Percentiles rank a stretch among this genome's conserved stretches.
Evolutionary conservation across 2,113 vertebrate genomes (phyloP).

Genomic region (Apteryx mantelli): DNA sequence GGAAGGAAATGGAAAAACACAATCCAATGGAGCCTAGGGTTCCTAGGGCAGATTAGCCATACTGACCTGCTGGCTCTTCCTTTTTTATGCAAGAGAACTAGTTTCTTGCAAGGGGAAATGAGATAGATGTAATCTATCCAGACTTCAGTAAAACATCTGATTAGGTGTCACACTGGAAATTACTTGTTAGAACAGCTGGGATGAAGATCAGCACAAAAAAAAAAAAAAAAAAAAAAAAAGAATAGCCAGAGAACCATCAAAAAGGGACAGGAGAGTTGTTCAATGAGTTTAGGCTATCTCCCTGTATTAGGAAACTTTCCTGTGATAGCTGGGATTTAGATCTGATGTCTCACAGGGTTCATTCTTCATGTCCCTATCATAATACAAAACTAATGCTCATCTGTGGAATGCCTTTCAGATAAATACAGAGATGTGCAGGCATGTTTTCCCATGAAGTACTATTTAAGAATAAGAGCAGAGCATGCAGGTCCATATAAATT

Average conservation of each 20-base stretch:
- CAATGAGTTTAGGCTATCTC: neutral
- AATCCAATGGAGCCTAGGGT: neutral
- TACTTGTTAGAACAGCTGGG: neutral
- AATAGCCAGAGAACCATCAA: neutral
- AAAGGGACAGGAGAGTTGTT: neutral
- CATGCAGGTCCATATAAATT: neutral
- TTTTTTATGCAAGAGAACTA: neutral
- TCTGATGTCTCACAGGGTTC: neutral
- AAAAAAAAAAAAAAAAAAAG: neutral
- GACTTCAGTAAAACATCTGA: neutral
- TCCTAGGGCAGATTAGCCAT: neutral
- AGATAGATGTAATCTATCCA: neutral
- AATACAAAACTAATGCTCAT: neutral
- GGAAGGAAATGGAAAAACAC: neutral
- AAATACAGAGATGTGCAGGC: neutral
- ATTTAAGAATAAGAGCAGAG: neutral
- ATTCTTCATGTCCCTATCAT: neutral
- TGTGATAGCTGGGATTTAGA: neutral
- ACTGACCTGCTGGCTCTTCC: neutral
- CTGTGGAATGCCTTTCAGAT: neutral
- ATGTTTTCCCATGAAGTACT: neutral
- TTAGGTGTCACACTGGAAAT: conserved; percentile 3
- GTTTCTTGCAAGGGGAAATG: neutral
- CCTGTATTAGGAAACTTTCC: neutral
- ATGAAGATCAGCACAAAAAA: neutral